Evolutionary conservation across 2,113 vertebrate species (phyloP).

Genomic region (Coreoperca whiteheadi): DNA sequence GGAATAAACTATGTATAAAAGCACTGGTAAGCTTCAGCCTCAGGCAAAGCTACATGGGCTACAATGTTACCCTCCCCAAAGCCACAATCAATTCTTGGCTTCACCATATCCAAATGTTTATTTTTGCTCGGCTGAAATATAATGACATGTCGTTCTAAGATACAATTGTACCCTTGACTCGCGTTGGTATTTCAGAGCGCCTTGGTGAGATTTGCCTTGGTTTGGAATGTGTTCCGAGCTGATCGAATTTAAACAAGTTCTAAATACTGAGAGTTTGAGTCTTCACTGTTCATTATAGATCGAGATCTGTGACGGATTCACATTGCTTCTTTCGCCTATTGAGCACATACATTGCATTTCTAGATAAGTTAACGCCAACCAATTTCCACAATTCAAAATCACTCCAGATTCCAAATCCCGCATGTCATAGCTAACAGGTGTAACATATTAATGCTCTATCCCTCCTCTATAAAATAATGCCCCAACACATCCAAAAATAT

Average conservation of each 20-base stretch:
- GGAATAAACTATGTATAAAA: slow-evolving; percentile 85
- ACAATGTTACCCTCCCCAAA: slow-evolving; percentile 78
- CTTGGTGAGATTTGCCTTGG: slow-evolving; percentile 52
- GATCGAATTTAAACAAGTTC: slow-evolving; percentile 59
- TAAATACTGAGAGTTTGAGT: slow-evolving; percentile 47
- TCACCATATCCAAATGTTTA: slow-evolving; percentile 80
- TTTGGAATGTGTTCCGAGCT: slow-evolving; percentile 55
- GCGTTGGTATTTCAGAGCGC: slow-evolving; percentile 46
- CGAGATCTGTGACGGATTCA: slow-evolving; percentile 23
- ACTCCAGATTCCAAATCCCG: slow-evolving; percentile 66
- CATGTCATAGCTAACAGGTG: slow-evolving; percentile 69
- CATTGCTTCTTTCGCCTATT: slow-evolving; percentile 11
- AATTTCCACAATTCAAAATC: slow-evolving; percentile 62
- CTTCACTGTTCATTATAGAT: slow-evolving; percentile 40
- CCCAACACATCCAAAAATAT: slow-evolving; percentile 63
- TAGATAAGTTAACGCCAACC: slow-evolving; percentile 16
- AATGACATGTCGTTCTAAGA: slow-evolving; percentile 78
- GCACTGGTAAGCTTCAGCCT: slow-evolving; percentile 81
- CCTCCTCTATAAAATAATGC: slow-evolving; percentile 61
- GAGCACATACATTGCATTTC: slow-evolving; percentile 15
- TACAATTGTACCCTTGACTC: slow-evolving; percentile 71
- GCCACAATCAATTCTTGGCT: slow-evolving; percentile 84
- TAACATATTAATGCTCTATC: slow-evolving; percentile 63
- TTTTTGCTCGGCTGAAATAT: slow-evolving; percentile 77
- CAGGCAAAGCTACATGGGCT: slow-evolving; percentile 79